These are phyloP conservation scores for Corydoras sp. DNA, from an alignment of 2,113 vertebrate species.

Conservation along the genomic window DNA sequence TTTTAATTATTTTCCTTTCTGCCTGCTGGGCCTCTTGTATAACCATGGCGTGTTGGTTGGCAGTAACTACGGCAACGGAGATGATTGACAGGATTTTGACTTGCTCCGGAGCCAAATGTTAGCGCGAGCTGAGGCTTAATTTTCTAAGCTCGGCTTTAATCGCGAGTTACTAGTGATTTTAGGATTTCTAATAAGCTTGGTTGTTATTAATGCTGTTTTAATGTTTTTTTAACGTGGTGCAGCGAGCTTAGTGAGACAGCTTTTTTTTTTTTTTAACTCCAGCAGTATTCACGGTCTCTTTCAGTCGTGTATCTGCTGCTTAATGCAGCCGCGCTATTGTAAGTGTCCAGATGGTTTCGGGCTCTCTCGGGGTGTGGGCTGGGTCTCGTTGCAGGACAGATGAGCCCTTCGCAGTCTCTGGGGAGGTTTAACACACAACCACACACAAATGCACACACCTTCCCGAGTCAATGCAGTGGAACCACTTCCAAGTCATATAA, in stretches of 20 bases:
- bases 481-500: slow-evolving; percentile 35
- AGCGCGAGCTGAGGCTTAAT: not conserved
- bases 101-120: slow-evolving; percentile 10
- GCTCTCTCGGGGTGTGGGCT: slow-evolving; percentile 36
- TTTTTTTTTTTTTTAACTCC: not conserved
- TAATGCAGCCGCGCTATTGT: slow-evolving; percentile 9
- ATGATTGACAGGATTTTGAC: slow-evolving; percentile 38
- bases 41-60: slow-evolving; percentile 25
- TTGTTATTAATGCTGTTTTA: no score
- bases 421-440: slow-evolving; percentile 20
- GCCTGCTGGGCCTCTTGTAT: slow-evolving; percentile 22
- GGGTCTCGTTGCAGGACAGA: slow-evolving; percentile 47
- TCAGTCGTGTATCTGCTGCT: not conserved
- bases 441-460: slow-evolving; percentile 9
- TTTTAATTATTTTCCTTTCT: not conserved
- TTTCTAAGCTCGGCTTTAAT: not conserved
- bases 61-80: slow-evolving; percentile 34
- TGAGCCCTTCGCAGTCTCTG: slow-evolving; percentile 35
- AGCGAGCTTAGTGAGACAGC: not conserved
- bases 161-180: no score
- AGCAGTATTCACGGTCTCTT: slow-evolving; percentile 10
- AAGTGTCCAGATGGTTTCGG: slow-evolving; percentile 43
- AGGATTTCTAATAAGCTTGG: no score
- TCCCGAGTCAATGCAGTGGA: slow-evolving; percentile 12
- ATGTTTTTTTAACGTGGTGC: not conserved